phyloP scores from a whole-genome alignment of 35 echinoderm and acorn worm genomes.

The Patiria miniata region DNA sequence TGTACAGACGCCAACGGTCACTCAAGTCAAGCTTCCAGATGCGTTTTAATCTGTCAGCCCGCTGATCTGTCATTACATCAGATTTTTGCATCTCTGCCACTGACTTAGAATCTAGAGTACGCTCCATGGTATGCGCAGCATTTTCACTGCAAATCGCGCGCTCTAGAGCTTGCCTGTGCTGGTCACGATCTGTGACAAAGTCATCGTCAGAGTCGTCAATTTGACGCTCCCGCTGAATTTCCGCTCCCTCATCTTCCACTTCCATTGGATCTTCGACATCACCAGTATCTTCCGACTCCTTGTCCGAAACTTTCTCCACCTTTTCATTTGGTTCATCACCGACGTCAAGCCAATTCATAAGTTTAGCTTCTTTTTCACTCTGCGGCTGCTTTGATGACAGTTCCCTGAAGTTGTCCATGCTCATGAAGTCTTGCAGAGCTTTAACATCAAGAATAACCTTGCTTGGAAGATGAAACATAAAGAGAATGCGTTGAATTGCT shows the following conservation, averaged over 20 bases:
- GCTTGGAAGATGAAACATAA: background rate
- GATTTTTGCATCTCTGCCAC: background rate
- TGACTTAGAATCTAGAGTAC: background rate
- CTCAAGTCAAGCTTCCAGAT: slow-evolving; percentile 41
- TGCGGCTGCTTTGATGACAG: background rate
- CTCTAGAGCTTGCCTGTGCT: background rate
- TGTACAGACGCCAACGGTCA: slow-evolving; percentile 77
- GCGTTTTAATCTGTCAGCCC: slow-evolving; percentile 38
- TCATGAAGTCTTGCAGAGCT: background rate
- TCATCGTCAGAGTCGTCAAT: slow-evolving; percentile 33
- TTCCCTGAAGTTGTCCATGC: background rate
- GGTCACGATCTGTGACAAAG: background rate
- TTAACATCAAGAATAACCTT: background rate
- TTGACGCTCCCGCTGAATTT: slow-evolving; percentile 6
- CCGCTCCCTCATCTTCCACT: slow-evolving; percentile 19
- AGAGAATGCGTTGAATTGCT: background rate
- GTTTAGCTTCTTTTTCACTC: background rate
- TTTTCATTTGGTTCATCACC: background rate
- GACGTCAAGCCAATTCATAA: background rate
- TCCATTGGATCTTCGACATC: background rate
- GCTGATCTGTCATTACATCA: slow-evolving; percentile 50
- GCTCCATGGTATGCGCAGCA: background rate
- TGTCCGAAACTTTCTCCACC: background rate
- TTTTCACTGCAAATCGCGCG: background rate
- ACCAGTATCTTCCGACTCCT: background rate